A percentile compares a stretch with the other conserved stretches of the same genome.
These are phyloP conservation scores for Lamellibrachia columna DNA, from an alignment of 2,888 invertebrate species.

Conservation along the genomic window DNA sequence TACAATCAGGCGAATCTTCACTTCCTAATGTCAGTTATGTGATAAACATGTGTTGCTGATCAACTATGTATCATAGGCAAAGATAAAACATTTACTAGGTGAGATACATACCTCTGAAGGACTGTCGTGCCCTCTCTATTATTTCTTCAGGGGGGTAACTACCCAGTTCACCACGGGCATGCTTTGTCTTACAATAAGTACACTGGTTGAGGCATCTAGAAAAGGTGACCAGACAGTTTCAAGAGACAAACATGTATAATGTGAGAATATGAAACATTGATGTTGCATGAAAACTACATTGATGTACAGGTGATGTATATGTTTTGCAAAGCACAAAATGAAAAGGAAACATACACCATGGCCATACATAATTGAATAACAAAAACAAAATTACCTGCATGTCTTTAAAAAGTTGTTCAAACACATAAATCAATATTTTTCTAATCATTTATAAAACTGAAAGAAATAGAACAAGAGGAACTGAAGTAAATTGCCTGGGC, in stretches of 20 bases:
- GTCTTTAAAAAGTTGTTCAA: too few relatives aligned
- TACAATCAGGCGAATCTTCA: too few relatives aligned
- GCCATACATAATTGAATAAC: too few relatives aligned
- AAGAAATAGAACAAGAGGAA: too few relatives aligned
- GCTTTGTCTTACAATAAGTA: conserved; percentile 98
- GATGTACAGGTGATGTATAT: conserved; percentile 17
- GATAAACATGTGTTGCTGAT: conserved; percentile 19
- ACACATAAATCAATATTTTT: too few relatives aligned
- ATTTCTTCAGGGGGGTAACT: conserved; percentile 92
- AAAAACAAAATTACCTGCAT: too few relatives aligned
- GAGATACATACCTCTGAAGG: conserved; percentile 69
- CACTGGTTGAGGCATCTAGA: conserved; percentile 90
- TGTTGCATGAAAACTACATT: neutral
- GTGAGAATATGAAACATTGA: neutral
- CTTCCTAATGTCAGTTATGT: too few relatives aligned
- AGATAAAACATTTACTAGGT: neutral
- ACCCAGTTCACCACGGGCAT: conserved; percentile 94
- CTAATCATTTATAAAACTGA: too few relatives aligned
- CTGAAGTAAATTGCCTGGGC: too few relatives aligned
- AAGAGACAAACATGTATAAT: neutral
- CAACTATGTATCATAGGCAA: neutral
- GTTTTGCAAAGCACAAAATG: neutral
- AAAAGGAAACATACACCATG: neutral
- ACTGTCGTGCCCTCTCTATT: conserved; percentile 84
- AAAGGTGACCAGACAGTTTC: conserved; percentile 25